These are phyloP conservation scores for Tupiocoris notatus DNA, from an alignment of 2,888 invertebrate genomes.

Conservation along the genomic window DNA sequence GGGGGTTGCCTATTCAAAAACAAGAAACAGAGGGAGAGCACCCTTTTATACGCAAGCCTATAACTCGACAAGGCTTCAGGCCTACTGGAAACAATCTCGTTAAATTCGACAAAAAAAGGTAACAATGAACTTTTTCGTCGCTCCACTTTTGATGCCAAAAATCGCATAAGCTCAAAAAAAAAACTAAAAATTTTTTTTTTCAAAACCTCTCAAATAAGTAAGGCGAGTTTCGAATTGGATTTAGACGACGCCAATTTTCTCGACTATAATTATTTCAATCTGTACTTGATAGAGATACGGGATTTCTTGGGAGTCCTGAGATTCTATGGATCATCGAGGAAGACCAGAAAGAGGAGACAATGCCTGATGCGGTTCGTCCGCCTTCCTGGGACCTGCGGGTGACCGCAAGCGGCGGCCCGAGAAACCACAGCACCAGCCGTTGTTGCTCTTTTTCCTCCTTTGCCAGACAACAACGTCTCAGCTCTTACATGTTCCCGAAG, in stretches of 20 bases:
- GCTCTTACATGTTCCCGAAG: too few relatives aligned
- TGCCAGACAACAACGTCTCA: not conserved
- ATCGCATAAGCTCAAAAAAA: not conserved
- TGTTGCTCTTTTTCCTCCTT: not conserved
- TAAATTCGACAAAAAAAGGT: conserved; percentile 5
- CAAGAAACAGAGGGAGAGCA: not conserved
- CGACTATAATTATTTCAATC: too few relatives aligned
- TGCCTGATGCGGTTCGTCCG: not conserved
- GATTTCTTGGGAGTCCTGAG: not conserved
- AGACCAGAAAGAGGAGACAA: not conserved
- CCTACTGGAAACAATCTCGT: conserved; percentile 11
- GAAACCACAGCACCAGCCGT: not conserved
- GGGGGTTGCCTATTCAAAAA: not conserved
- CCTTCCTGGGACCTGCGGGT: not conserved
- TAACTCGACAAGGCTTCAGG: not conserved
- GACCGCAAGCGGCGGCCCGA: not conserved
- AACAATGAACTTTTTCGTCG: not conserved
- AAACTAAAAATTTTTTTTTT: too few relatives aligned
- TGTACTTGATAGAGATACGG: too few relatives aligned
- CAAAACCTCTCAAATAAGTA: too few relatives aligned
- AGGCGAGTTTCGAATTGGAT: too few relatives aligned
- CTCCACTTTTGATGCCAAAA: not conserved
- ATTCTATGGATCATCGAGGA: not conserved
- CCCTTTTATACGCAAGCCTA: not conserved
- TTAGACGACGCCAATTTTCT: too few relatives aligned